Conservation (phyloP, 2,888 invertebrate species). For the Resseliella maxima region DNA sequence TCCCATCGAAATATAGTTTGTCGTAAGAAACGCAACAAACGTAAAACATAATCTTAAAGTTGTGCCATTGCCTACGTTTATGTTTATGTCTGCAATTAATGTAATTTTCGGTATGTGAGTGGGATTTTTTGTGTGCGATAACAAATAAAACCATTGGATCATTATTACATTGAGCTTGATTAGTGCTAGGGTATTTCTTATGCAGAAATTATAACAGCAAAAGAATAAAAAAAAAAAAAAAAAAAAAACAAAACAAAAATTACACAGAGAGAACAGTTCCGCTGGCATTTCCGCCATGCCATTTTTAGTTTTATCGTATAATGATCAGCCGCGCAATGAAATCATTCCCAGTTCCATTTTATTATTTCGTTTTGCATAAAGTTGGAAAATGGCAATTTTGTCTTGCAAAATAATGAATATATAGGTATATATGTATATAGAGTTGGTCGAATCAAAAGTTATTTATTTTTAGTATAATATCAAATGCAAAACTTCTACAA, state of each 20-base stretch:
- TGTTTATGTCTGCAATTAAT: constrained; percentile 40
- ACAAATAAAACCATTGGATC: not conserved
- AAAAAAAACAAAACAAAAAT: not conserved
- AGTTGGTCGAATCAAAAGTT: too few relatives aligned
- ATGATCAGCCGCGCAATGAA: not conserved
- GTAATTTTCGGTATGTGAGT: constrained; percentile 32
- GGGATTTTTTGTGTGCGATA: not conserved
- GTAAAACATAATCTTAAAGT: not conserved
- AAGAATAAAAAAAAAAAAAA: too few relatives aligned
- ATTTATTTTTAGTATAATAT: too few relatives aligned
- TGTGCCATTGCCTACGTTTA: constrained; percentile 16
- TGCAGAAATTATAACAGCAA: too few relatives aligned
- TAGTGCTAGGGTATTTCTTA: not conserved
- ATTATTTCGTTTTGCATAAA: not conserved
- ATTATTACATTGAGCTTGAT: constrained; percentile 37
- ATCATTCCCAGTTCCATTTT: not conserved
- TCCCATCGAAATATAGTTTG: not conserved
- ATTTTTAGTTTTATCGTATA: not conserved
- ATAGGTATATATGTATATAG: too few relatives aligned
- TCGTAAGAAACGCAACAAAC: not conserved
- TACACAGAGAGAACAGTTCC: too few relatives aligned
- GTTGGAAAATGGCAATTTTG: too few relatives aligned
- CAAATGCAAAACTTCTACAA: too few relatives aligned
- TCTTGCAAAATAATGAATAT: too few relatives aligned
- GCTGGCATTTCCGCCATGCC: not conserved